Conservation (phyloP, 2,888 invertebrate genomes). For the Coenonympha glycerion region DNA sequence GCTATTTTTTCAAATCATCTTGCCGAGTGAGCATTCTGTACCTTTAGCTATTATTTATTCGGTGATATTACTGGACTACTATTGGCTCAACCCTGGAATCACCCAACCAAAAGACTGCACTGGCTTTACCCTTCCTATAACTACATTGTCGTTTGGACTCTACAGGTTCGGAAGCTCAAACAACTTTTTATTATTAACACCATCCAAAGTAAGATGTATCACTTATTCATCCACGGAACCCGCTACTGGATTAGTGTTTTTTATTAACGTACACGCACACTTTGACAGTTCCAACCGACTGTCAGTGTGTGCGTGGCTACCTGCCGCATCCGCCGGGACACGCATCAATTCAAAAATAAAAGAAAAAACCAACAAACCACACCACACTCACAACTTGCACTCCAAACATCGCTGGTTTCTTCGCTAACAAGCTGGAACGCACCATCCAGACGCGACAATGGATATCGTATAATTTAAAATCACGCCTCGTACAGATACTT, state of each 20-base stretch:
- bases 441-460: slow-evolving; percentile 34
- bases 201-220: slow-evolving; percentile 14
- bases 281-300: too few relatives aligned
- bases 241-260: slow-evolving; percentile 32
- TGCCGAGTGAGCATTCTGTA: too few relatives aligned
- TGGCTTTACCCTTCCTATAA: too few relatives aligned
- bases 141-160: background rate
- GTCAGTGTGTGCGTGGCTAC: slow-evolving; percentile 62
- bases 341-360: slow-evolving; percentile 45
- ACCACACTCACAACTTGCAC: slow-evolving; percentile 47
- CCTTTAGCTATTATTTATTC: too few relatives aligned
- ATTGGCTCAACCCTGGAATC: too few relatives aligned
- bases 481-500: slow-evolving; percentile 29
- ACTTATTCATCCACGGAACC: slow-evolving; percentile 29
- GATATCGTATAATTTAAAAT: slow-evolving; percentile 32
- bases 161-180: slow-evolving; percentile 12
- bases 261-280: slow-evolving; percentile 39
- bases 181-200: slow-evolving; percentile 16
- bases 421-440: slow-evolving; percentile 33
- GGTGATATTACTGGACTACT: too few relatives aligned
- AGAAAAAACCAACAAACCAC: slow-evolving; percentile 39
- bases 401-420: slow-evolving; percentile 46
- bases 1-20: too few relatives aligned
- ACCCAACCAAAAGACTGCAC: too few relatives aligned
- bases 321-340: slow-evolving; percentile 50